phyloP scores from a whole-genome alignment of 1,140 invertebrate genomes.

The Orchestia grillus region DNA sequence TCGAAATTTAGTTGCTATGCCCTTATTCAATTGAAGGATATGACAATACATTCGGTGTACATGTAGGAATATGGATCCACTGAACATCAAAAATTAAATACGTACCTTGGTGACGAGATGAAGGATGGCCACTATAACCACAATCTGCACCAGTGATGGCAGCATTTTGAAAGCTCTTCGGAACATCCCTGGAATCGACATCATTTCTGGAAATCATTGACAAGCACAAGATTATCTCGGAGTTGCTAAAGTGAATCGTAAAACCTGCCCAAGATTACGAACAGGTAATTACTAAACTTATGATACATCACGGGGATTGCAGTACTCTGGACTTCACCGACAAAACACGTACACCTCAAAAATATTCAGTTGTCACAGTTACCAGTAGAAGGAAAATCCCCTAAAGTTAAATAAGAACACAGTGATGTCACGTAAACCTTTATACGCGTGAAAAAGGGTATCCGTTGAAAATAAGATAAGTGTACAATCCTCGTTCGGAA shows the following conservation, averaged over 20 bases:
- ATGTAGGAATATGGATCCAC: neutral
- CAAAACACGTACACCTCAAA: neutral
- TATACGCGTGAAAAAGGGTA: neutral
- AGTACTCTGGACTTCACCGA: neutral
- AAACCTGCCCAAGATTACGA: neutral
- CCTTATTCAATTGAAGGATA: too few relatives aligned
- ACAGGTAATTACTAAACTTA: neutral
- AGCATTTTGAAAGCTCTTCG: slow-evolving; percentile 60
- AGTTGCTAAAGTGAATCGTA: neutral
- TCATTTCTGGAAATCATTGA: slow-evolving; percentile 1
- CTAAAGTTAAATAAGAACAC: neutral
- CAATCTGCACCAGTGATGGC: slow-evolving; percentile 58
- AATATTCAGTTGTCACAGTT: neutral
- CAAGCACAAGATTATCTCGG: neutral
- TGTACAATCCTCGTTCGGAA: neutral
- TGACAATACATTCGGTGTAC: neutral
- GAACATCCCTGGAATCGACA: slow-evolving; percentile 60
- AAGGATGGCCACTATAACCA: slow-evolving; percentile 60
- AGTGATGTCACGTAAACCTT: neutral
- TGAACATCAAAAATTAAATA: neutral
- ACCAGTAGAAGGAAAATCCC: too few relatives aligned
- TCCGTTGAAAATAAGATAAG: neutral
- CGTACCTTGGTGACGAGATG: slow-evolving; percentile 61
- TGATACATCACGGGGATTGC: neutral
- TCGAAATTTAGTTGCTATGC: too few relatives aligned